phyloP scores from a whole-genome alignment of 2,797 vertebrate species.

The Oreochromis grahami region DNA sequence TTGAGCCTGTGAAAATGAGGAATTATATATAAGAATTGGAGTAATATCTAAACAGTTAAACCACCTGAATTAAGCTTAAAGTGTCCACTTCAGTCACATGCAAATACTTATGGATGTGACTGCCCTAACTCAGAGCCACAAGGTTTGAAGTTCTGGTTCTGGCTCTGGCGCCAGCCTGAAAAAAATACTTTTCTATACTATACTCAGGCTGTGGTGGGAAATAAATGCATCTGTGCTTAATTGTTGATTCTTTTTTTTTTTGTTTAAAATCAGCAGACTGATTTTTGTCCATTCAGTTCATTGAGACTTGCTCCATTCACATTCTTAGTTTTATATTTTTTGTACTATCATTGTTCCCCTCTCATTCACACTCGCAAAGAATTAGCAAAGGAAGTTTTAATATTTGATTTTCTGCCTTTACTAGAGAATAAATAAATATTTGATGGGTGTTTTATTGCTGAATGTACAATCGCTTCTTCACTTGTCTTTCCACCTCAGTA shows the following conservation, averaged over 20 bases:
- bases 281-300: neutral
- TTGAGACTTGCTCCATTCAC: neutral
- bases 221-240: neutral
- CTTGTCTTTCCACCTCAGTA: neutral
- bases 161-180: neutral
- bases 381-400: neutral
- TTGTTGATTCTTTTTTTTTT: neutral
- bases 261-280: neutral
- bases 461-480: neutral
- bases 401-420: neutral
- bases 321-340: neutral
- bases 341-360: neutral
- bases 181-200: neutral
- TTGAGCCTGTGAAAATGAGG: neutral
- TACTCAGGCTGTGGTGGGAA: neutral
- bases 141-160: neutral
- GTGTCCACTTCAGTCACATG: neutral
- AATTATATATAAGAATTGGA: neutral
- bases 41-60: neutral
- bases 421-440: neutral
- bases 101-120: neutral
- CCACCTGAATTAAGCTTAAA: neutral
- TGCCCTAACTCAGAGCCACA: neutral
- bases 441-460: neutral
- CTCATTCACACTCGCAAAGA: neutral